phyloP scores from a whole-genome alignment of 2,888 invertebrate genomes.

The Drosophila infuscata region DNA sequence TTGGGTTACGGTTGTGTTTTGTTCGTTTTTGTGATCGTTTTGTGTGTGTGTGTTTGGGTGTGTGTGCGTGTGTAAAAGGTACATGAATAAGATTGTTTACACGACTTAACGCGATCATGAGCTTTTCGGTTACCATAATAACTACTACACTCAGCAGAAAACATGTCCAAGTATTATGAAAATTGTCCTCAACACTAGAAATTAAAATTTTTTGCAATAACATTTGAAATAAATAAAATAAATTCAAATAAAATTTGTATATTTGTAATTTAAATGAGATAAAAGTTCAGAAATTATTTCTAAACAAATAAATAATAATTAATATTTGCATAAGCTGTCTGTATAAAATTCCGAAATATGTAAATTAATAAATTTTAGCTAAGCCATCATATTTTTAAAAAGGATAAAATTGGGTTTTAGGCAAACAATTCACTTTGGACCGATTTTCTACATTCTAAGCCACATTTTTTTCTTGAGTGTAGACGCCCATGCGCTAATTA shows the following conservation, averaged over 20 bases:
- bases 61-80: conserved; percentile 55
- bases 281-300: neutral
- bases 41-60: conserved; percentile 18
- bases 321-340: neutral
- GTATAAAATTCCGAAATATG: neutral
- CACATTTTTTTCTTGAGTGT: neutral
- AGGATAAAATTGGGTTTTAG: neutral
- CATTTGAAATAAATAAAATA: neutral
- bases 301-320: neutral
- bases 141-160: conserved; percentile 1
- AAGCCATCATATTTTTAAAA: neutral
- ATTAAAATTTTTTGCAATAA: neutral
- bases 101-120: conserved; percentile 40
- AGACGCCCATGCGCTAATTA: conserved; percentile 4
- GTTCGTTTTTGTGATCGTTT: conserved; percentile 4
- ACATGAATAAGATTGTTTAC: conserved; percentile 70
- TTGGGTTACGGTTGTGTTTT: conserved; percentile 58
- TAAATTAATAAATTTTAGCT: too few relatives aligned
- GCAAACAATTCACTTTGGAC: neutral
- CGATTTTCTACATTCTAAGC: neutral
- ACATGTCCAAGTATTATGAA: neutral
- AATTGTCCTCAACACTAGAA: neutral
- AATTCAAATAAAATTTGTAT: neutral
- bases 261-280: neutral
- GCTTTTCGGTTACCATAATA: conserved; percentile 1